phyloP scores from a whole-genome alignment of 2,797 vertebrate species.

The Moxostoma hubbsi region DNA sequence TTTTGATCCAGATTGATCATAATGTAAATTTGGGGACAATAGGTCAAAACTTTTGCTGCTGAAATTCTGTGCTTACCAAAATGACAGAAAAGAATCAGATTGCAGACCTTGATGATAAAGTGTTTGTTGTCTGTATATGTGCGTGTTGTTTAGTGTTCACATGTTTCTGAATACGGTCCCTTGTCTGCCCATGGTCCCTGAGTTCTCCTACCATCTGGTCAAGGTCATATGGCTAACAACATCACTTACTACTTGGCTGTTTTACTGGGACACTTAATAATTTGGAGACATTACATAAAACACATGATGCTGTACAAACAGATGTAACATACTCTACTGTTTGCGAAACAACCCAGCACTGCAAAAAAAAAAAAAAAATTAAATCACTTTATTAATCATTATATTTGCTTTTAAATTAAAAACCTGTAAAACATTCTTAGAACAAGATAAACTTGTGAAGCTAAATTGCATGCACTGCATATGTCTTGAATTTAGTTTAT shows the following conservation, averaged over 20 bases:
- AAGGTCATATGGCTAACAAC: conserved; percentile 66
- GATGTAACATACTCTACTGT: conserved; percentile 36
- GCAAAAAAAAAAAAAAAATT: too few species aligned
- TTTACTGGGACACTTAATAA: conserved; percentile 60
- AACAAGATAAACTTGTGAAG: too few species aligned
- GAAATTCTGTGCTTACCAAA: too few species aligned
- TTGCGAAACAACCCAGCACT: neutral
- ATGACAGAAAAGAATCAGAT: too few species aligned
- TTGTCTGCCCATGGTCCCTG: conserved; percentile 54
- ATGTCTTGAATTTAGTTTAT: too few species aligned
- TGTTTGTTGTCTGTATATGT: conserved; percentile 47
- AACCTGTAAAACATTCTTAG: too few species aligned
- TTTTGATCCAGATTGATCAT: too few species aligned
- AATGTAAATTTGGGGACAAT: too few species aligned
- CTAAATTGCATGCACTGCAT: too few species aligned
- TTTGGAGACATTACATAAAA: conserved; percentile 60
- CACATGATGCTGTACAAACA: conserved; percentile 22
- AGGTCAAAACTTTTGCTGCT: too few species aligned
- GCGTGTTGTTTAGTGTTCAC: neutral
- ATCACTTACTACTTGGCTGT: conserved; percentile 65
- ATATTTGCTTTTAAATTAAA: neutral
- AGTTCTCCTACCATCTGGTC: conserved; percentile 71
- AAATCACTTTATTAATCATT: too few species aligned
- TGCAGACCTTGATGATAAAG: neutral
- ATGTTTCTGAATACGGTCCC: conserved; percentile 53